Percentiles rank a stretch among this genome's conserved stretches.
These are phyloP conservation scores for Bellardia pandia DNA, from an alignment of 2,888 invertebrate genomes.

Conservation along the genomic window DNA sequence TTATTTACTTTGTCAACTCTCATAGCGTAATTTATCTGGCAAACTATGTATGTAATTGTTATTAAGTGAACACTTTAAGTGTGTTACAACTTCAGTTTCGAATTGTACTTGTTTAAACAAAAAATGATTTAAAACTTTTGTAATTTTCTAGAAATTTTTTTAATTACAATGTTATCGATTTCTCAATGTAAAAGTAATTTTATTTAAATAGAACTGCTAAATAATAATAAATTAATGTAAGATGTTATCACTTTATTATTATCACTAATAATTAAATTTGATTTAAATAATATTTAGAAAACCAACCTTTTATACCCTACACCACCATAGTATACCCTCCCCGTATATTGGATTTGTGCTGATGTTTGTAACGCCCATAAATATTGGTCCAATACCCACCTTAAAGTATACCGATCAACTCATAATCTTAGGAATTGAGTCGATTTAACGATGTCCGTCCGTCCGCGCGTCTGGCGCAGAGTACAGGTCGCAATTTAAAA, in stretches of 20 bases:
- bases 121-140: neutral
- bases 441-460: no score
- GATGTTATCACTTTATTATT: neutral
- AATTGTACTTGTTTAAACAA: no score
- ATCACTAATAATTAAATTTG: no score
- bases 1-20: neutral
- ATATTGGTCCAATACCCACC: no score
- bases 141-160: neutral
- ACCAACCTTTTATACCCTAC: neutral
- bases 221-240: neutral
- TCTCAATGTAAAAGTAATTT: neutral
- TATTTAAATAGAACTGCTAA: neutral
- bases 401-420: no score
- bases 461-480: no score
- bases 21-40: neutral
- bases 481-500: no score
- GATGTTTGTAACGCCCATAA: no score
- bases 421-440: no score
- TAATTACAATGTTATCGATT: neutral
- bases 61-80: neutral
- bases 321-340: no score
- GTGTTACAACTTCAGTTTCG: neutral
- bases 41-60: neutral
- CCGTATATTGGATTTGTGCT: no score
- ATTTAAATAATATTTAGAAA: neutral